Percentiles rank a stretch among this genome's conserved stretches.
Conservation (phyloP, 2,888 invertebrate species). For the Chloromyia formosa region DNA sequence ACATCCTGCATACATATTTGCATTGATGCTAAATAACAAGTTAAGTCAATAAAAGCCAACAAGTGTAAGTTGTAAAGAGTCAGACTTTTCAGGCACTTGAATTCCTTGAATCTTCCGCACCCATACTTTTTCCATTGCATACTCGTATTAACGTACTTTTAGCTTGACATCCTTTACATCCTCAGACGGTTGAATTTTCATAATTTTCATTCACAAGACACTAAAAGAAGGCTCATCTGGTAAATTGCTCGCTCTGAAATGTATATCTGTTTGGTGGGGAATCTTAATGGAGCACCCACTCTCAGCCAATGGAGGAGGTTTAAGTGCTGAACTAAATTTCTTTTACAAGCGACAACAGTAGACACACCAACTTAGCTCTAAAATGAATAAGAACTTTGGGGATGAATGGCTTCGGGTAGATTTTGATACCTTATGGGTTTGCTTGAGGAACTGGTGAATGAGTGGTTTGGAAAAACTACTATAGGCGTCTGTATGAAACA, state of each 20-base stretch:
- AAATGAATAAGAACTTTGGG: too few species aligned
- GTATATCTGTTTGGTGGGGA: slow-evolving; percentile 20
- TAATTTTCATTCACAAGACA: neutral
- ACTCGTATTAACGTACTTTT: neutral
- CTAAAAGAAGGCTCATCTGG: slow-evolving; percentile 24
- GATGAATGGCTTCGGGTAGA: too few species aligned
- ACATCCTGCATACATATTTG: neutral
- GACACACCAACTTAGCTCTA: too few species aligned
- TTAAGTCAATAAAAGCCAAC: slow-evolving; percentile 34
- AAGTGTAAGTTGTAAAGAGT: slow-evolving; percentile 18
- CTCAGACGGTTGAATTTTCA: neutral
- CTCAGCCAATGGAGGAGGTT: neutral
- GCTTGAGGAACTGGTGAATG: too few species aligned
- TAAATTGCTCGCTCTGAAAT: slow-evolving; percentile 26
- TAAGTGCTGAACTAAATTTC: slow-evolving; percentile 1
- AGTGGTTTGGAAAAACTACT: too few species aligned
- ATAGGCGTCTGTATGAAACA: too few species aligned
- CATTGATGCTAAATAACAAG: slow-evolving; percentile 25
- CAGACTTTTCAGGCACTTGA: slow-evolving; percentile 13
- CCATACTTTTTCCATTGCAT: too few species aligned
- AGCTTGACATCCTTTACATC: neutral
- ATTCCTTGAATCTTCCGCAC: neutral
- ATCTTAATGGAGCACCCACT: slow-evolving; percentile 36
- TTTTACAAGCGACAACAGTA: neutral
- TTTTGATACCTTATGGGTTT: too few species aligned